Percentiles rank a stretch among this genome's conserved stretches.
These are phyloP conservation scores for Nymphalis io DNA, from an alignment of 1,140 invertebrate species.

Conservation along the genomic window DNA sequence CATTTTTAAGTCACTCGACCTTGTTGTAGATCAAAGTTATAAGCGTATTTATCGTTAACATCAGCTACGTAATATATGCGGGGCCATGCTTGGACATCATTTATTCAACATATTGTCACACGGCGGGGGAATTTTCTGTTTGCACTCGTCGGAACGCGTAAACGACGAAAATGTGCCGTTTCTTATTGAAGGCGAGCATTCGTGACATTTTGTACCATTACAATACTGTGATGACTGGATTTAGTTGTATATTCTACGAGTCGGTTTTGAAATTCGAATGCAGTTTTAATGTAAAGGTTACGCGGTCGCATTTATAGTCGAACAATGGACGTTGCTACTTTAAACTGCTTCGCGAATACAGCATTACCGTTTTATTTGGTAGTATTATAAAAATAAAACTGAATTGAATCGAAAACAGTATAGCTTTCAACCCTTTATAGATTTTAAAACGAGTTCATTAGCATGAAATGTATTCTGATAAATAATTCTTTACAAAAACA, in stretches of 20 bases:
- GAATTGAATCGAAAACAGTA: constrained; percentile 5
- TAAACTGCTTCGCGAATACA: background rate
- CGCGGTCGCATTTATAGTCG: constrained; percentile 16
- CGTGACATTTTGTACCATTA: constrained; percentile 27
- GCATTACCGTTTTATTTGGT: background rate
- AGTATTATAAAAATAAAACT: background rate
- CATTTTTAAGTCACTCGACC: background rate
- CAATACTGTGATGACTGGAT: constrained; percentile 5
- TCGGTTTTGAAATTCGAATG: constrained; percentile 15
- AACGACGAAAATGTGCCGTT: constrained; percentile 30
- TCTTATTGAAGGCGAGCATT: constrained; percentile 31
- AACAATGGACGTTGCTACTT: constrained; percentile 13
- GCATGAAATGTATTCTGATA: background rate
- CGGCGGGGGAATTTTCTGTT: constrained; percentile 29
- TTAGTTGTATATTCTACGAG: constrained; percentile 11
- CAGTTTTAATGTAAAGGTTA: constrained; percentile 21
- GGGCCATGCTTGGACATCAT: constrained; percentile 26
- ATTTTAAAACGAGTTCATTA: background rate
- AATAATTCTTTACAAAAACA: no score
- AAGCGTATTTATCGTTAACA: constrained; percentile 6
- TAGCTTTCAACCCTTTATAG: background rate
- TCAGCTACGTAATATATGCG: constrained; percentile 11
- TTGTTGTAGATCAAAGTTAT: constrained; percentile 7
- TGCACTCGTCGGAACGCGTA: constrained; percentile 33
- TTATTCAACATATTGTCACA: constrained; percentile 40